Conservation (phyloP, 2,113 vertebrate species). For the Serilophus lunatus region DNA sequence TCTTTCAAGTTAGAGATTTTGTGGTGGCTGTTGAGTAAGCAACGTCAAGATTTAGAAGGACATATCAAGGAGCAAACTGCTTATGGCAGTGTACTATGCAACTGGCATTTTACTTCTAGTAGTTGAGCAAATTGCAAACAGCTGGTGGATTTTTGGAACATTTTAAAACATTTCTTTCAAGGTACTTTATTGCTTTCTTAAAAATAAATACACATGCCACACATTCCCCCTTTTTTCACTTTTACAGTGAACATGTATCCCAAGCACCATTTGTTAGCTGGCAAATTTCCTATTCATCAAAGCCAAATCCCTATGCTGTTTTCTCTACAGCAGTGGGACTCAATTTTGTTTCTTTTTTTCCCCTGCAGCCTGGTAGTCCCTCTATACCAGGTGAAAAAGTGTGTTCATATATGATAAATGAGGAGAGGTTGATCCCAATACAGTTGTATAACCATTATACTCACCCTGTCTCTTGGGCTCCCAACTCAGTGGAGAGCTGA, state of each 20-base stretch:
- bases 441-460: background rate
- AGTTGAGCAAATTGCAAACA: slow-evolving; percentile 65
- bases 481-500: background rate
- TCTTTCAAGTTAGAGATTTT: background rate
- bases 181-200: slow-evolving; percentile 54
- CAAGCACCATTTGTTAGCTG: background rate
- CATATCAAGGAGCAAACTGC: slow-evolving; percentile 56
- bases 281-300: background rate
- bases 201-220: slow-evolving; percentile 36
- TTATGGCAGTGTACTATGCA: background rate
- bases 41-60: slow-evolving; percentile 6
- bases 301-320: background rate
- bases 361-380: background rate
- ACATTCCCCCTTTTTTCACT: background rate
- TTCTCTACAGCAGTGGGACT: background rate
- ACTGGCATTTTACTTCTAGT: slow-evolving; percentile 29
- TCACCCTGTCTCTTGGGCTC: background rate
- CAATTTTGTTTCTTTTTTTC: rapidly evolving
- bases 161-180: slow-evolving; percentile 55
- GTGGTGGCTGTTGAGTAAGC: background rate
- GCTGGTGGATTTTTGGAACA: slow-evolving; percentile 42
- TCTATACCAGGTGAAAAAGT: background rate
- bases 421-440: background rate
- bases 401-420: background rate
- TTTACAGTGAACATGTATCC: background rate